phyloP scores from a whole-genome alignment of 1,140 invertebrate species.

The Hydropsyche tenuis region DNA sequence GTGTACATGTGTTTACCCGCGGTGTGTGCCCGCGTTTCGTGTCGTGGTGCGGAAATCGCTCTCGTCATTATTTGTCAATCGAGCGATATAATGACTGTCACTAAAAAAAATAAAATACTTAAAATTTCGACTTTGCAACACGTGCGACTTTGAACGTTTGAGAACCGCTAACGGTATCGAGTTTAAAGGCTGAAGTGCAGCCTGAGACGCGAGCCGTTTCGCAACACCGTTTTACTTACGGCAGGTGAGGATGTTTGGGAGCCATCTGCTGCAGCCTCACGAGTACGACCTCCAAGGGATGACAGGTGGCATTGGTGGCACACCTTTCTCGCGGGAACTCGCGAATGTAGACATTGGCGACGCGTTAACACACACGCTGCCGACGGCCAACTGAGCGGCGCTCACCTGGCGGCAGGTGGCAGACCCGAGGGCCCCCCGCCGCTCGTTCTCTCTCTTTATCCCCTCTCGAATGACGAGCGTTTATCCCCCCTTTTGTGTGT shows the following conservation, averaged over 20 bases:
- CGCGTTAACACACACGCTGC: neutral
- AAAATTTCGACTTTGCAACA: neutral
- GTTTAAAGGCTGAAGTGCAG: slow-evolving; percentile 7
- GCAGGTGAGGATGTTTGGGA: no score
- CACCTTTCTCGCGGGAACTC: neutral
- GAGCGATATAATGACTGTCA: no score
- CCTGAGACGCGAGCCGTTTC: neutral
- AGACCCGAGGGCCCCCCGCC: neutral
- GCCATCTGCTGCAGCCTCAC: no score
- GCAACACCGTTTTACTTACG: no score
- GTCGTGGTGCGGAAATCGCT: slow-evolving; percentile 1
- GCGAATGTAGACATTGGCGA: neutral
- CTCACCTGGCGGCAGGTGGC: slow-evolving; percentile 24
- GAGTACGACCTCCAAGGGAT: no score
- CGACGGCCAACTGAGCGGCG: neutral
- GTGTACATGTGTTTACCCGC: no score
- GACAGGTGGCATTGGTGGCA: neutral
- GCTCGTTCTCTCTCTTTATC: neutral
- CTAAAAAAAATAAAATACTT: no score
- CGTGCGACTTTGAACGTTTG: neutral
- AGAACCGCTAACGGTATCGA: neutral
- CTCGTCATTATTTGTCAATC: neutral
- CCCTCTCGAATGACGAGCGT: neutral
- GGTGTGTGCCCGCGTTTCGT: no score
- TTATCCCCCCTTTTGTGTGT: no score